Percentiles rank a stretch among this genome's conserved stretches.
Evolutionary conservation across 1,140 invertebrate genomes (phyloP).

Genomic region (Dendrolimus punctatus): DNA sequence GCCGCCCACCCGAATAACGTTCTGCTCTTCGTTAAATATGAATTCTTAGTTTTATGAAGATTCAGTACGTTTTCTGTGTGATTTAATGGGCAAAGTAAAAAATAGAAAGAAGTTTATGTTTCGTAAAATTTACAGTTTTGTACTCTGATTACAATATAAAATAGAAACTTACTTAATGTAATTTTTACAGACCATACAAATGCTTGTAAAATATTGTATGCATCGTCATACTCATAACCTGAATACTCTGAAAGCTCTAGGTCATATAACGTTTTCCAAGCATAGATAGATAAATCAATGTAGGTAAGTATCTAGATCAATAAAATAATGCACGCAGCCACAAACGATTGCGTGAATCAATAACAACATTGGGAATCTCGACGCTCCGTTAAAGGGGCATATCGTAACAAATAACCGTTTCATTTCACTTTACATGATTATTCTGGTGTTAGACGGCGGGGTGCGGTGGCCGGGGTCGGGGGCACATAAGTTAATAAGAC

Average conservation of each 20-base stretch:
- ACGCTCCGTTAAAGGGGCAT: constrained; percentile 49
- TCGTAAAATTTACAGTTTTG: no score
- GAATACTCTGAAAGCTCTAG: background rate
- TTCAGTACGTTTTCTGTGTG: constrained; percentile 33
- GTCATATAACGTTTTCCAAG: no score
- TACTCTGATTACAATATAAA: no score
- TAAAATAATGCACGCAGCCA: constrained; percentile 23
- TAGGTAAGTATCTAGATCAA: constrained; percentile 10
- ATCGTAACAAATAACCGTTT: constrained; percentile 70
- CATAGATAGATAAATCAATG: constrained; percentile 1
- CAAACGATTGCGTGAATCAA: constrained; percentile 42
- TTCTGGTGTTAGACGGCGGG: constrained; percentile 52
- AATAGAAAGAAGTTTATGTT: background rate
- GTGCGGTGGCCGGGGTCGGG: constrained; percentile 18
- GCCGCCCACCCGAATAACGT: constrained; percentile 33
- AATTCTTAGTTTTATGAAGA: constrained; percentile 66
- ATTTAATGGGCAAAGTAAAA: constrained; percentile 27
- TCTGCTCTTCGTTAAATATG: constrained; percentile 63
- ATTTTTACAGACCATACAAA: no score
- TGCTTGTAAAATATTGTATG: no score
- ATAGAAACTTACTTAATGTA: no score
- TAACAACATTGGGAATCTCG: constrained; percentile 46
- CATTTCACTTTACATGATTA: constrained; percentile 72
- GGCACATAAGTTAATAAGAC: constrained; percentile 69
- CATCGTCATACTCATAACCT: background rate